phyloP scores from a whole-genome alignment of 2,888 invertebrate species.

The Galeopsomyia nigrocyanea region DNA sequence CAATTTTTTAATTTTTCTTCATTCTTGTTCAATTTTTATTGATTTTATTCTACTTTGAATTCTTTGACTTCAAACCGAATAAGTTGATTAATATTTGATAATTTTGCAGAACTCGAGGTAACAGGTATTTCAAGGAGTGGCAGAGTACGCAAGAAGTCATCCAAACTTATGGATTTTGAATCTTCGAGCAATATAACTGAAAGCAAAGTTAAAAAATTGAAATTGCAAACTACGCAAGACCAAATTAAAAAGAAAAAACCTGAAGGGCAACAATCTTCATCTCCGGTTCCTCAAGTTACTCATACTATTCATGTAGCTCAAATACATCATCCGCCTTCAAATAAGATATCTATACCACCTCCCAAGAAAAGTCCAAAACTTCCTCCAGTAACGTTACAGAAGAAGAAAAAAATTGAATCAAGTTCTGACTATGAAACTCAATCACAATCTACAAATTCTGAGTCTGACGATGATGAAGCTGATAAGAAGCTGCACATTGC shows the following conservation, averaged over 20 bases:
- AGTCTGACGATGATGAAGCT: conserved; percentile 43
- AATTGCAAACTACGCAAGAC: conserved; percentile 30
- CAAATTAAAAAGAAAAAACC: conserved; percentile 35
- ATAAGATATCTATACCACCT: conserved; percentile 33
- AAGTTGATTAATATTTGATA: not conserved
- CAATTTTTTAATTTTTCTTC: not conserved
- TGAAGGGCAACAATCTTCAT: conserved; percentile 18
- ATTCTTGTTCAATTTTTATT: not conserved
- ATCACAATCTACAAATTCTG: conserved; percentile 48
- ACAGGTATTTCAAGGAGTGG: conserved; percentile 92
- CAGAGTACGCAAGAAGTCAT: conserved; percentile 93
- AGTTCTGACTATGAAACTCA: conserved; percentile 49
- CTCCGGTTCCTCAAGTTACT: conserved; percentile 38
- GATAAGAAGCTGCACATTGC: conserved; percentile 41
- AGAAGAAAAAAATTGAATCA: conserved; percentile 45
- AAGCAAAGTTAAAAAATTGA: conserved; percentile 43
- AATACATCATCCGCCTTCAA: conserved; percentile 45
- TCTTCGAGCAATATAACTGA: conserved; percentile 72
- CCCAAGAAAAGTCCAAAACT: conserved; percentile 41
- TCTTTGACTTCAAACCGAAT: not conserved
- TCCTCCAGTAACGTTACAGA: conserved; percentile 19
- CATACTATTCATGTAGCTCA: conserved; percentile 47
- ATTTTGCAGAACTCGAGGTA: conserved; percentile 78
- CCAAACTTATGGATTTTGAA: conserved; percentile 93
- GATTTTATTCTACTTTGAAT: not conserved